These are phyloP conservation scores for Ceyx margarethae DNA, from an alignment of 2,113 vertebrate genomes.

Conservation along the genomic window DNA sequence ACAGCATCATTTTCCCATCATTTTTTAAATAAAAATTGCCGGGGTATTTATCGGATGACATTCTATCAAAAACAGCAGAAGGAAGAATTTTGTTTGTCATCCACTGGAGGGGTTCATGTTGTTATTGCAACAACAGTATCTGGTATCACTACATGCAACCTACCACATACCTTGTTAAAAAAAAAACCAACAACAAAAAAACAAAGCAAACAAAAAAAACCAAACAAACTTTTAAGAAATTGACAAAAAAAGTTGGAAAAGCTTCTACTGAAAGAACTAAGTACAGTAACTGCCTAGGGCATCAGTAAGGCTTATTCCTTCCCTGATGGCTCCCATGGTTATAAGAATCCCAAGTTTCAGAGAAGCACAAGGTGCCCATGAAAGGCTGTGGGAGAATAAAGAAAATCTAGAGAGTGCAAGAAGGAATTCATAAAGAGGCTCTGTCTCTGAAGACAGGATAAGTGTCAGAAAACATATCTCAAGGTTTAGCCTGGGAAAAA, in stretches of 20 bases:
- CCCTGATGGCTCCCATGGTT: not conserved
- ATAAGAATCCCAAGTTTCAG: not conserved
- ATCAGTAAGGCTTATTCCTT: not conserved
- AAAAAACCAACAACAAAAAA: not conserved
- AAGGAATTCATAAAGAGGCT: not conserved
- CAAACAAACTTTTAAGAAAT: not conserved
- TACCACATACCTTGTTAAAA: not conserved
- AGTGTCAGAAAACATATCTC: not conserved
- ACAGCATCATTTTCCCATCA: fast-evolving
- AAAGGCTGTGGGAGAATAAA: not conserved
- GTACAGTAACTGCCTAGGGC: not conserved
- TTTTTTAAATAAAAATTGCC: not conserved
- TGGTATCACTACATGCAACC: not conserved
- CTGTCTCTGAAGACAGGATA: not conserved
- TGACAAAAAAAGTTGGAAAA: not conserved
- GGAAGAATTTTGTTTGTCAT: not conserved
- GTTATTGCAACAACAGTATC: not conserved
- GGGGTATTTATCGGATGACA: not conserved
- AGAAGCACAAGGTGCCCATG: not conserved
- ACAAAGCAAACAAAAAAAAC: not conserved
- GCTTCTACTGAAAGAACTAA: not conserved
- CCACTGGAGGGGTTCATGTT: not conserved
- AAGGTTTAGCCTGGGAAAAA: not conserved
- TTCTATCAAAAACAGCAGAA: not conserved
- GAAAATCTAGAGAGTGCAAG: not conserved